Conservation (phyloP, 2,888 invertebrate species). For the Andrena marginata region DNA sequence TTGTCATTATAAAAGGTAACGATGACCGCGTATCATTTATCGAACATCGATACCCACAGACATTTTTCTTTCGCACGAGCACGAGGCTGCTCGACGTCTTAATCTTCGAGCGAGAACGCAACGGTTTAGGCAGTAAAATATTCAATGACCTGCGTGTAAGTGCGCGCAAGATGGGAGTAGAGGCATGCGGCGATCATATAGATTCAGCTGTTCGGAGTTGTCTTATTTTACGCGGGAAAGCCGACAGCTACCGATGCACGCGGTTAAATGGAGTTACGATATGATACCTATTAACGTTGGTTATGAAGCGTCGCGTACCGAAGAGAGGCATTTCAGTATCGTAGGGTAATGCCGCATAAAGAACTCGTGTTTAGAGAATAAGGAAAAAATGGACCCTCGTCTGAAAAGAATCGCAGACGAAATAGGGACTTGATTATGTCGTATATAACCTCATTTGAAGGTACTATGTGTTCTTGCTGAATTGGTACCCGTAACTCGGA, state of each 20-base stretch:
- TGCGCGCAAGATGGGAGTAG: no score
- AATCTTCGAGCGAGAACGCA: no score
- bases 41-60: not conserved
- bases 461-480: no score
- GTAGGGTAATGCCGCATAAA: not conserved
- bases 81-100: no score
- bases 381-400: not conserved
- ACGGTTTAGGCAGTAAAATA: no score
- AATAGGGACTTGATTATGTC: no score
- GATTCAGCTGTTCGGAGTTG: not conserved
- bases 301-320: constrained; percentile 47
- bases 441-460: no score
- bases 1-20: constrained; percentile 66
- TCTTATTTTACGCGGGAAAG: constrained; percentile 42
- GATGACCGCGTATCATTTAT: constrained; percentile 33
- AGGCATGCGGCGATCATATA: no score
- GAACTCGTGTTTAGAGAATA: not conserved
- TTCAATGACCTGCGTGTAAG: no score
- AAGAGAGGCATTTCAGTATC: constrained; percentile 46
- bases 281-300: constrained; percentile 58
- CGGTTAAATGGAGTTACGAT: constrained; percentile 67
- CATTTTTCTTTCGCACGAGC: no score
- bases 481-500: no score
- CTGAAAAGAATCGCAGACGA: not conserved
- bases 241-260: constrained; percentile 19